Percentiles rank a stretch among this genome's conserved stretches.
Conservation (phyloP, 2,113 vertebrate species). For the Scalopus aquaticus region DNA sequence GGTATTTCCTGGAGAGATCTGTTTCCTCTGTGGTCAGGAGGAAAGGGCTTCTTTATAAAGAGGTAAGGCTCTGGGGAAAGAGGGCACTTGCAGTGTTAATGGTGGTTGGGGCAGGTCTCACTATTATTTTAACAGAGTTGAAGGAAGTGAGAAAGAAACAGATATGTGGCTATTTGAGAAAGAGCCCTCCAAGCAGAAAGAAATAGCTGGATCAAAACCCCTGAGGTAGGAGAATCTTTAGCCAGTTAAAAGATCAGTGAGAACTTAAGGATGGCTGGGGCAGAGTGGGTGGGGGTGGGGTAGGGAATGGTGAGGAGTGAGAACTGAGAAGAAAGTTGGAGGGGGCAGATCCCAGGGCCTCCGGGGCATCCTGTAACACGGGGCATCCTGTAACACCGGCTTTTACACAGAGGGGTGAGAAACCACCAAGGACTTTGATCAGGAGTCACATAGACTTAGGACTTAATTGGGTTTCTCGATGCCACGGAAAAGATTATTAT, state of each 20-base stretch:
- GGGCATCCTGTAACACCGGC: too few species aligned
- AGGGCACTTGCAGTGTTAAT: neutral
- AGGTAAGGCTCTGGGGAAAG: too few species aligned
- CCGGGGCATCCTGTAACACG: neutral
- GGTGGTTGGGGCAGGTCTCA: neutral
- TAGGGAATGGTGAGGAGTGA: neutral
- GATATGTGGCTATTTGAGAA: neutral
- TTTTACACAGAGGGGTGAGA: neutral
- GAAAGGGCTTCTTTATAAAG: neutral
- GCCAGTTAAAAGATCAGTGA: neutral
- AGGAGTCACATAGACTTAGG: neutral
- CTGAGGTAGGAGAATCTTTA: neutral
- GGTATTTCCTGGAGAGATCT: neutral
- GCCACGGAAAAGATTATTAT: neutral
- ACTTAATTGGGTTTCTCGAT: neutral
- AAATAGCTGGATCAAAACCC: neutral
- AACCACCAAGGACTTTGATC: neutral
- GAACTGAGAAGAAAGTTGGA: neutral
- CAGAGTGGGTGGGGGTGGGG: neutral
- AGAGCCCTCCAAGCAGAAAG: neutral
- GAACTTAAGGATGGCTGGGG: neutral
- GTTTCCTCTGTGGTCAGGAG: neutral
- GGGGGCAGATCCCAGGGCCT: neutral
- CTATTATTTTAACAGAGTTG: neutral
- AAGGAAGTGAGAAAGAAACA: neutral